Evolutionary conservation across 2,888 invertebrate species (phyloP).

Genomic region (Anthophora plumipes): DNA sequence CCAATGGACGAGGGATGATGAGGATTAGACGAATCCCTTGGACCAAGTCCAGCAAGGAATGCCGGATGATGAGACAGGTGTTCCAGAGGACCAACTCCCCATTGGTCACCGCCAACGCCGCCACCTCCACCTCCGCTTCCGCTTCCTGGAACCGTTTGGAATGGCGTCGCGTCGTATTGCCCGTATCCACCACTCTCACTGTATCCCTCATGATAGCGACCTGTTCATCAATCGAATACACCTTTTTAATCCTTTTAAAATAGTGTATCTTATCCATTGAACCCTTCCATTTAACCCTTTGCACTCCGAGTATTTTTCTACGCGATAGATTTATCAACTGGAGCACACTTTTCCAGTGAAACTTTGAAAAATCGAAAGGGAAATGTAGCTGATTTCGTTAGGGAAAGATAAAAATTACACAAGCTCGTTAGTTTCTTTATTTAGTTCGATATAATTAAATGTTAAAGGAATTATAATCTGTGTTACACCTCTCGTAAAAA

Average conservation of each 20-base stretch:
- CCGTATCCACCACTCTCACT: constrained; percentile 86
- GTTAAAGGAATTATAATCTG: too few relatives aligned
- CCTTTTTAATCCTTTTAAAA: background rate
- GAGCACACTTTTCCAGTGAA: too few relatives aligned
- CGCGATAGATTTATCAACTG: too few relatives aligned
- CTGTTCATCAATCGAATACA: constrained; percentile 56
- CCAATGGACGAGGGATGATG: constrained; percentile 81
- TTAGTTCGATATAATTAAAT: too few relatives aligned
- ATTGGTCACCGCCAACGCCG: constrained; percentile 85
- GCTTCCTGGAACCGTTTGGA: constrained; percentile 91
- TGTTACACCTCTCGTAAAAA: too few relatives aligned
- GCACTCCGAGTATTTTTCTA: too few relatives aligned
- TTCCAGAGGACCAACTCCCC: constrained; percentile 84
- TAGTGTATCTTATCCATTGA: too few relatives aligned
- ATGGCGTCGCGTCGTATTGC: constrained; percentile 89
- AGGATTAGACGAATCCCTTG: constrained; percentile 81
- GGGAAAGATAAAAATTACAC: too few relatives aligned
- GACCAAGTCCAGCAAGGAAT: constrained; percentile 84
- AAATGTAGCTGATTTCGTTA: too few relatives aligned
- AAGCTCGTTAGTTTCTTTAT: too few relatives aligned
- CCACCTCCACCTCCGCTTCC: constrained; percentile 84
- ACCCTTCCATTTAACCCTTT: too few relatives aligned
- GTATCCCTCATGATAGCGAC: constrained; percentile 85
- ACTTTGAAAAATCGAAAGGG: too few relatives aligned
- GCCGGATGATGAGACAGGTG: constrained; percentile 86